Percentiles rank a stretch among this genome's conserved stretches.
Conservation (phyloP, 2,113 vertebrate species). For the Delphinapterus leucas region DNA sequence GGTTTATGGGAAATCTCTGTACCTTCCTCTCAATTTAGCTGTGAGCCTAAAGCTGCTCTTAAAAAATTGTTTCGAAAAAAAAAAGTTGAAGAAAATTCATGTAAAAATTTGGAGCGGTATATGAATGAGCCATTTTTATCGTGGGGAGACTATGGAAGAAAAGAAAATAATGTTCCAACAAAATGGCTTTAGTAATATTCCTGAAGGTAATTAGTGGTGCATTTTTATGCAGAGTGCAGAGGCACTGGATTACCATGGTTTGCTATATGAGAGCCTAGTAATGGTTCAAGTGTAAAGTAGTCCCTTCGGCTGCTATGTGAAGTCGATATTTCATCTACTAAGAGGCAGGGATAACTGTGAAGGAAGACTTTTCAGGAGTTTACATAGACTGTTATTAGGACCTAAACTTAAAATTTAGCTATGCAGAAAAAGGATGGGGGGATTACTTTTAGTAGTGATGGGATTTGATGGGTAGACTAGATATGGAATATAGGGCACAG, state of each 20-base stretch:
- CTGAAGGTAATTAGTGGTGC: background rate
- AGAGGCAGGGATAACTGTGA: background rate
- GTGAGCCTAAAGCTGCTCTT: background rate
- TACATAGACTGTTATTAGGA: background rate
- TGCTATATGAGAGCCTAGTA: background rate
- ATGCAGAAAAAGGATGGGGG: background rate
- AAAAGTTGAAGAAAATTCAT: background rate
- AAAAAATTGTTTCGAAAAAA: background rate
- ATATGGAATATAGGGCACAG: background rate
- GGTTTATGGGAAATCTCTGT: background rate
- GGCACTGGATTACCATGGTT: background rate
- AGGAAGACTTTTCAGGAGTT: background rate
- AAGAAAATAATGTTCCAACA: background rate
- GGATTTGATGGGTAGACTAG: background rate
- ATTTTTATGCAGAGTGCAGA: background rate
- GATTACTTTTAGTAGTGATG: background rate
- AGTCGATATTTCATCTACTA: background rate
- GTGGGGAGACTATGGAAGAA: background rate
- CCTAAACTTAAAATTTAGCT: background rate
- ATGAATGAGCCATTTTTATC: slow-evolving; percentile 24
- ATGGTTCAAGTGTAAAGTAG: background rate
- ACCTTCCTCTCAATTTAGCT: background rate
- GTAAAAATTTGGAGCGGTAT: slow-evolving; percentile 13
- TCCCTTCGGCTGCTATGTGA: background rate
- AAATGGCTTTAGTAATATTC: background rate